phyloP scores from a whole-genome alignment of 2,888 invertebrate genomes.

The Diploptera punctata region DNA sequence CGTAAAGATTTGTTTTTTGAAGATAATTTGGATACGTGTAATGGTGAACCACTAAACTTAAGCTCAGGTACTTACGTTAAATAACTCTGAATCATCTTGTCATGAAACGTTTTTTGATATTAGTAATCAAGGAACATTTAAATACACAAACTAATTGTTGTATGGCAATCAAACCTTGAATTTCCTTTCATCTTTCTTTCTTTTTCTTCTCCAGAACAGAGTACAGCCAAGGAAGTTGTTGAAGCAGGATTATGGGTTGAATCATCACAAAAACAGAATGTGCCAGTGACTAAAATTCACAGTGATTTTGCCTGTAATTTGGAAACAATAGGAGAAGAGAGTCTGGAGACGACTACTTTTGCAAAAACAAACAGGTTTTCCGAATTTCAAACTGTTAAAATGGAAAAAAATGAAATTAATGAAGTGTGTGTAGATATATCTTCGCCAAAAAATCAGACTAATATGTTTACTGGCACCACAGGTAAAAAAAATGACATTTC shows the following conservation, averaged over 20 bases:
- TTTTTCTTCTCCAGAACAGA: not conserved
- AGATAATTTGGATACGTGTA: not conserved
- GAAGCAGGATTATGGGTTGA: slow-evolving; percentile 20
- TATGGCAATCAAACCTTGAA: not conserved
- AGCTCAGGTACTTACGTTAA: not conserved
- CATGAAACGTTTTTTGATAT: not conserved
- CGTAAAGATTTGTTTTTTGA: not conserved
- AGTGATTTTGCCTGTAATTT: not conserved
- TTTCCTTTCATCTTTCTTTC: too few species aligned
- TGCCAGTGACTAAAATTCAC: not conserved
- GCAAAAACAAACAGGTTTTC: not conserved
- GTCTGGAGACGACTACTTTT: not conserved
- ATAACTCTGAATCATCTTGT: not conserved
- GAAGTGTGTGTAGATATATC: not conserved
- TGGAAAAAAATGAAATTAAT: not conserved
- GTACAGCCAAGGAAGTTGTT: slow-evolving; percentile 18
- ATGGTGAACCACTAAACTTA: not conserved
- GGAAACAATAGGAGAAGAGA: not conserved
- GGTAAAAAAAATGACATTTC: not conserved
- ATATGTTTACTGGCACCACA: not conserved
- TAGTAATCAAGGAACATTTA: not conserved
- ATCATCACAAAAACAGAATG: not conserved
- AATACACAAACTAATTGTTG: not conserved
- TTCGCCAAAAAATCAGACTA: not conserved
- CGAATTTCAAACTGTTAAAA: not conserved